Evolutionary conservation across 2,113 vertebrate genomes (phyloP).

Genomic region (Fukomys damarensis): DNA sequence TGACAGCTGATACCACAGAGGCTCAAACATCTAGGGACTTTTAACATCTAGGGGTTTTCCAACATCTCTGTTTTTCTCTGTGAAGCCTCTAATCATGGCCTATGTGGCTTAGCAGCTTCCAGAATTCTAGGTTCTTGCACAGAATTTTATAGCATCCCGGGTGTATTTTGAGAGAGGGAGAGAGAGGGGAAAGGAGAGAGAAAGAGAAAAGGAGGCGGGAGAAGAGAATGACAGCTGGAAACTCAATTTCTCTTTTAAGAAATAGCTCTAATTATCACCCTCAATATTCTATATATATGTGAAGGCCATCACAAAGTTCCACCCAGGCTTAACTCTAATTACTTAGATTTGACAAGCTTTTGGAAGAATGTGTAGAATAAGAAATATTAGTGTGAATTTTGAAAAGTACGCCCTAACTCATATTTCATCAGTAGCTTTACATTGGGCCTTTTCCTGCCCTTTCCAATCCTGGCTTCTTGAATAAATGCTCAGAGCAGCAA

Average conservation of each 20-base stretch:
- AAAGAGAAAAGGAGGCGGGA: not conserved
- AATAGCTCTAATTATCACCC: not conserved
- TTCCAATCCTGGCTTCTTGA: not conserved
- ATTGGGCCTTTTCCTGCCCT: not conserved
- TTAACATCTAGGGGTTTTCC: not conserved
- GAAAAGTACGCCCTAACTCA: not conserved
- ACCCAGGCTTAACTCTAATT: not conserved
- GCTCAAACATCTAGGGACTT: not conserved
- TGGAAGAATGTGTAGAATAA: not conserved
- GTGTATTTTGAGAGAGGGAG: not conserved
- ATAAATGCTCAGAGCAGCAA: not conserved
- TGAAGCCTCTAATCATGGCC: not conserved
- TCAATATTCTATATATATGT: not conserved
- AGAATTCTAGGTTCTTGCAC: not conserved
- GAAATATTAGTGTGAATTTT: not conserved
- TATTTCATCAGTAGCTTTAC: not conserved
- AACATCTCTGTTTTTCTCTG: not conserved
- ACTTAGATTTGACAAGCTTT: not conserved
- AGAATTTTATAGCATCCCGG: not conserved
- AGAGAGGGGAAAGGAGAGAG: too few species aligned
- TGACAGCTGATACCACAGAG: not conserved
- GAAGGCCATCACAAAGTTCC: not conserved
- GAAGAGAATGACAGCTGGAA: not conserved
- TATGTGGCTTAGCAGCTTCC: not conserved
- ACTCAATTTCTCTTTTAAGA: not conserved